A percentile compares a stretch with the other conserved stretches of the same genome.
phyloP scores from a whole-genome alignment of 2,797 vertebrate genomes.

The Crypturellus tataupa region DNA sequence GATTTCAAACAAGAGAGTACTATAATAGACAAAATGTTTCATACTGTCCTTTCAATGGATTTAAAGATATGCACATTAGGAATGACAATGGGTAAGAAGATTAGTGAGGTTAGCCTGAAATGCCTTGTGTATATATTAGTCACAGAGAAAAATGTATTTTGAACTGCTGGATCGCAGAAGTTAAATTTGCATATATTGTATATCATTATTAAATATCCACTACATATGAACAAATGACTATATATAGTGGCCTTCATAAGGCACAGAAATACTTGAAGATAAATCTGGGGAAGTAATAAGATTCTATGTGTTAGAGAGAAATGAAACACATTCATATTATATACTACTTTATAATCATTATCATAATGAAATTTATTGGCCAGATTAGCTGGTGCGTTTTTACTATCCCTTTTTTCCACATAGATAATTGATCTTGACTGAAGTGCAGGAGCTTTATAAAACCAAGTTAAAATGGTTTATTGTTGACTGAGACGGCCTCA shows the following conservation, averaged over 20 bases:
- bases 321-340: background rate
- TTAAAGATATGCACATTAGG: background rate
- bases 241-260: background rate
- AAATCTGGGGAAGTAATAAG: background rate
- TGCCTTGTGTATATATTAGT: background rate
- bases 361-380: background rate
- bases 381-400: background rate
- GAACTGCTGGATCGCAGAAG: background rate
- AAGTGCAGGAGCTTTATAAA: background rate
- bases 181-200: accelerated
- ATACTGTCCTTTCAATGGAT: background rate
- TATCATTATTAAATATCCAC: background rate
- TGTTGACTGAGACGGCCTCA: background rate
- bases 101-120: constrained; percentile 23
- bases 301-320: background rate
- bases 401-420: background rate
- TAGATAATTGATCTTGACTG: background rate
- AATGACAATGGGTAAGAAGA: constrained; percentile 18
- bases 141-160: background rate
- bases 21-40: background rate
- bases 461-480: background rate
- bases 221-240: background rate
- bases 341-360: background rate
- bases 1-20: background rate
- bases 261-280: background rate